These are phyloP conservation scores for Tenthredo notha DNA, from an alignment of 2,888 invertebrate genomes.

Conservation along the genomic window DNA sequence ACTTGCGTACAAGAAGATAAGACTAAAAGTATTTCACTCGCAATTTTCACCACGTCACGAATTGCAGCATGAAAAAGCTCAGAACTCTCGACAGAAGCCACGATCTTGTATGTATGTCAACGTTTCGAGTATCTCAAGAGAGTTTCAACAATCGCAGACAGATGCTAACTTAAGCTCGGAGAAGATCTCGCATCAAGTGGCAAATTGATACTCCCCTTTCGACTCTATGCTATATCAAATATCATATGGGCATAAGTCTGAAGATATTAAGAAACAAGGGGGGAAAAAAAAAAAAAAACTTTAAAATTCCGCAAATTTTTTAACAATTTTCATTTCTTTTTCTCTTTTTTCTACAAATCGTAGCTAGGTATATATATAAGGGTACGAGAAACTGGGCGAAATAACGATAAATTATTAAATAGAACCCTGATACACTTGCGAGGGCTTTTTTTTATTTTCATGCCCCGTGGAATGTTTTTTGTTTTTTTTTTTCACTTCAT, in stretches of 20 bases:
- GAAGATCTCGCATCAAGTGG: conserved; percentile 17
- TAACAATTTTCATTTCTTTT: background rate
- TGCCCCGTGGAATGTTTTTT: background rate
- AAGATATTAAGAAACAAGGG: background rate
- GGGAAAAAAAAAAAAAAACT: background rate
- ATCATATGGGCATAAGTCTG: background rate
- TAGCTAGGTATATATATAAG: background rate
- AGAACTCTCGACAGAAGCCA: background rate
- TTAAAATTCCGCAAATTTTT: background rate
- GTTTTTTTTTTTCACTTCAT: background rate
- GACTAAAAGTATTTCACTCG: background rate
- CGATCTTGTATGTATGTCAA: conserved; percentile 6
- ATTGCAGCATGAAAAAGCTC: background rate
- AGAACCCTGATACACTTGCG: conserved; percentile 6
- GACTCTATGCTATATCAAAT: background rate
- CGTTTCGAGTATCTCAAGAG: conserved; percentile 23
- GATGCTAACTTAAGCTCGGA: background rate
- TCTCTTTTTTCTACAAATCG: background rate
- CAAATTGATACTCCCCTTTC: background rate
- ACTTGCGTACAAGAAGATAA: background rate
- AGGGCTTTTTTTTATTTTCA: background rate
- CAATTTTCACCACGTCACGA: background rate
- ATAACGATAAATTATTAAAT: conserved; percentile 11
- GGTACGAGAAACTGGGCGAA: background rate
- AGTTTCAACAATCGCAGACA: conserved; percentile 3